phyloP scores from a whole-genome alignment of 2,888 invertebrate species.

The Drosophila rubida region DNA sequence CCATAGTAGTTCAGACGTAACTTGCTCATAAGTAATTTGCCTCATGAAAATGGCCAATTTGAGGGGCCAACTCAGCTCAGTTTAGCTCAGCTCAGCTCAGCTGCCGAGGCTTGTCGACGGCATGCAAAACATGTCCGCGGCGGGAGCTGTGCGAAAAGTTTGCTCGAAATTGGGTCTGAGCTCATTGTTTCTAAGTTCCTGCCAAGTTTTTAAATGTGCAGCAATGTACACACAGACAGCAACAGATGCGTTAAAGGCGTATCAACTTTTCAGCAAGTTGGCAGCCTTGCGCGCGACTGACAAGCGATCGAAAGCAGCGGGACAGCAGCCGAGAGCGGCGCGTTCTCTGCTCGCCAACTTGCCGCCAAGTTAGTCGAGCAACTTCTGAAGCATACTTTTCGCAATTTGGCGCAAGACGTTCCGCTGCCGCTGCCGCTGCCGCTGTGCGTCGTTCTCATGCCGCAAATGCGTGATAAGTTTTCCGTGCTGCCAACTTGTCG shows the following conservation, averaged over 20 bases:
- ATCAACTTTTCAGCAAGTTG: slow-evolving; percentile 20
- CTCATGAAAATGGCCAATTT: slow-evolving; percentile 71
- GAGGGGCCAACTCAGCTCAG: slow-evolving; percentile 36
- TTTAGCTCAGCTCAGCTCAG: too few relatives aligned
- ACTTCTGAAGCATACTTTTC: slow-evolving; percentile 7
- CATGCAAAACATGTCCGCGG: slow-evolving; percentile 24
- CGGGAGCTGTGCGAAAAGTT: slow-evolving; percentile 30
- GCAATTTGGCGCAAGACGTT: neutral
- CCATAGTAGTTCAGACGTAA: slow-evolving; percentile 42
- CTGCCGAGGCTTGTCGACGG: too few relatives aligned
- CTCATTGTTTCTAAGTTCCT: slow-evolving; percentile 42
- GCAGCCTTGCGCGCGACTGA: slow-evolving; percentile 3
- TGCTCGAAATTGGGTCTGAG: slow-evolving; percentile 17
- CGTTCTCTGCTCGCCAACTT: slow-evolving; percentile 5
- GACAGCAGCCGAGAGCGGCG: neutral
- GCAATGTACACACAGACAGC: neutral
- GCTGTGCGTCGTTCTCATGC: neutral
- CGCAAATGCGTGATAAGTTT: slow-evolving; percentile 4
- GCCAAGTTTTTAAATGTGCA: slow-evolving; percentile 33
- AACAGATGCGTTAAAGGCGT: slow-evolving; percentile 19
- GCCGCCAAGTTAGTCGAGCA: neutral
- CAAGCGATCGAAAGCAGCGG: slow-evolving; percentile 9
- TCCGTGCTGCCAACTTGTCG: slow-evolving; percentile 6
- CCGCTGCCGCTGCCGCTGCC: neutral
- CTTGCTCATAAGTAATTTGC: slow-evolving; percentile 67